phyloP scores from a whole-genome alignment of 64 coral and sea anemone genomes.

The Cladopsammia gracilis region DNA sequence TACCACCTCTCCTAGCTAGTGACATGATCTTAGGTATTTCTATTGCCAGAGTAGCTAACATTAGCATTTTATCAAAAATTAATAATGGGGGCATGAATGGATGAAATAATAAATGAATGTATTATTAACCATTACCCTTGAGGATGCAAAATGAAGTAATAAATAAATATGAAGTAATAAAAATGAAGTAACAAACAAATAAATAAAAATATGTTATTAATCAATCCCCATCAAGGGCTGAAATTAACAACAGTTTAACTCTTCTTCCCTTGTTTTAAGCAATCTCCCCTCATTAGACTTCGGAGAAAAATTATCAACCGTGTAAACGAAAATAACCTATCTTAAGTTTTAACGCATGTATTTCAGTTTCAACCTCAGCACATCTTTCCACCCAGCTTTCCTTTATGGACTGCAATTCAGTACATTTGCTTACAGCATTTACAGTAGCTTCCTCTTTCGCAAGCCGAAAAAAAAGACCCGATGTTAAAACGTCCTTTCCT shows the following conservation, averaged over 20 bases:
- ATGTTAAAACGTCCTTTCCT: conserved; percentile 74
- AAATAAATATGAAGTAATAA: conserved; percentile 21
- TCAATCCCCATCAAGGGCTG: conserved; percentile 38
- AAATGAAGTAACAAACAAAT: conserved; percentile 21
- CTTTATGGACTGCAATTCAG: conserved; percentile 43
- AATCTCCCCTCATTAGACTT: conserved; percentile 46
- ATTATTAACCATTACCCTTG: conserved; percentile 19
- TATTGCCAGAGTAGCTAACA: conserved; percentile 14
- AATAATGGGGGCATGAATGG: conserved; percentile 43
- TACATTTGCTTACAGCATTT: conserved; percentile 53
- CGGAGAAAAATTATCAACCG: conserved; percentile 23
- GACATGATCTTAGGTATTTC: conserved; percentile 14
- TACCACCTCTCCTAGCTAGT: conserved; percentile 9
- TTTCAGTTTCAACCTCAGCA: conserved; percentile 72
- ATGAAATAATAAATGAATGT: conserved; percentile 61
- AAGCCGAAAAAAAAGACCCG: conserved; percentile 69
- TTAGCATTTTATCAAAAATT: conserved; percentile 5
- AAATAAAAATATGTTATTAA: conserved; percentile 52
- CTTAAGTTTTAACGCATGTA: conserved; percentile 70
- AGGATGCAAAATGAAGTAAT: neutral
- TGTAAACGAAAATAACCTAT: too few species aligned
- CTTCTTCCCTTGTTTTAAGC: conserved; percentile 54
- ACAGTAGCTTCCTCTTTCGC: conserved; percentile 36
- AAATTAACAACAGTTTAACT: conserved; percentile 55
- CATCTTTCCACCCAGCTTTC: neutral